phyloP scores from a whole-genome alignment of 2,113 vertebrate species.

The Pelecanus crispus region DNA sequence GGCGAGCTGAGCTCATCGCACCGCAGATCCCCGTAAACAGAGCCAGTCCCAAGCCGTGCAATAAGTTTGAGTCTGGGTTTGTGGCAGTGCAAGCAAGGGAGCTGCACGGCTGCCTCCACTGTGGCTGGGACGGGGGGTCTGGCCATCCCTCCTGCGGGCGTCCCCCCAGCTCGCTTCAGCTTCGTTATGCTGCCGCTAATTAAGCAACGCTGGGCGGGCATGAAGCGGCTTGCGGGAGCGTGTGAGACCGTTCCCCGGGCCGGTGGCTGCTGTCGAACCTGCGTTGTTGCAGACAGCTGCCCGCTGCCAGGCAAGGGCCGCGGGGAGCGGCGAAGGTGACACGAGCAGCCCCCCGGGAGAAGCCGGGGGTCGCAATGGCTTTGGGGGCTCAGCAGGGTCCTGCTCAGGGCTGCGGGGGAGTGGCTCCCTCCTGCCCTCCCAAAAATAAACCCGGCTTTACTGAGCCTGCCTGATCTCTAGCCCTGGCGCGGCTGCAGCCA shows the following conservation, averaged over 20 bases:
- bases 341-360: neutral
- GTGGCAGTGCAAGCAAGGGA: neutral
- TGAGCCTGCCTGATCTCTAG: neutral
- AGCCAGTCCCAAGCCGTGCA: neutral
- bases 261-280: neutral
- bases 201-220: fast-evolving
- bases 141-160: neutral
- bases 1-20: neutral
- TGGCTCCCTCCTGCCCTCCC: neutral
- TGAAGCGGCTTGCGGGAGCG: fast-evolving
- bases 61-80: neutral
- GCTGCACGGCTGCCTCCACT: neutral
- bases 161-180: neutral
- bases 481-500: neutral
- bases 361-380: neutral
- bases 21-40: neutral
- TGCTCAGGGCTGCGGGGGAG: neutral
- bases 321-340: neutral
- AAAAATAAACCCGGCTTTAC: neutral
- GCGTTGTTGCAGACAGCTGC: neutral
- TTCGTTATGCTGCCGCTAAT: neutral
- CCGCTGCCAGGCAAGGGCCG: neutral
- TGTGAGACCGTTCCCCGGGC: neutral
- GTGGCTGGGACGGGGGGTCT: neutral
- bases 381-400: neutral